Base-by-base conservation (phyloP, 1,140 invertebrate genomes). In the Papilio aristodemus region DNA sequence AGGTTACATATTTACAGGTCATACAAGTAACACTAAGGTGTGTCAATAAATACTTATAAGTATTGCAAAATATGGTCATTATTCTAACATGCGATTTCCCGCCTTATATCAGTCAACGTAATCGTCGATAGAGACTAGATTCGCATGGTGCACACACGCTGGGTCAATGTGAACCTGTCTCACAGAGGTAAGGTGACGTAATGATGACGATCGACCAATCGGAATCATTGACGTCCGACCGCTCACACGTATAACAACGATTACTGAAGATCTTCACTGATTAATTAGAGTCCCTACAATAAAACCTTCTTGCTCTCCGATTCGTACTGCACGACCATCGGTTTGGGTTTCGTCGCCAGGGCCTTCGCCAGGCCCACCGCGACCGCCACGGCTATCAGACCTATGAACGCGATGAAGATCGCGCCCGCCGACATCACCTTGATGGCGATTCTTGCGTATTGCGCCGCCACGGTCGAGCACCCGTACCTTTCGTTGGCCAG, bases 401-500 rank as follows among this genome's bases (percentile, higher is more conserved):
- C 79, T 14, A 89, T 73, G 4, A 89, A 36, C 0, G 86, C 83
- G 0, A 78, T 86, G 60, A 91, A 81, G 10, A 86, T 77, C 9
- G 82, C 71, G 0, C 69, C 78, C 4, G 60, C 85, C 0, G 89
- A 82, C 4, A 91, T 39, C 0, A 84, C 80, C 71, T 81, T 83
- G 73, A 89, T 86, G 0, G 72, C 72, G 14, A 88, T 85, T 17
- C 84, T 78, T 2, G 86, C 76, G 69, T 90, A 89, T 41, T 87
- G 81, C 7, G 82, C 70, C 0, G 85, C 86, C 0, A 91, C 89
- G 0, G 80, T 77, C 0, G 84, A 79, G 41, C 89, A 91, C 0
- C 87, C 89, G 73, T 88, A 83, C 22, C 89, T 73, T n/a, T 89
- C 85, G 46, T 91, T 91, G 11, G 89, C 86, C 41, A 86, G 57